Percentiles rank a stretch among this genome's conserved stretches.
phyloP scores from a whole-genome alignment of 2,113 vertebrate genomes.

The Physeter macrocephalus region DNA sequence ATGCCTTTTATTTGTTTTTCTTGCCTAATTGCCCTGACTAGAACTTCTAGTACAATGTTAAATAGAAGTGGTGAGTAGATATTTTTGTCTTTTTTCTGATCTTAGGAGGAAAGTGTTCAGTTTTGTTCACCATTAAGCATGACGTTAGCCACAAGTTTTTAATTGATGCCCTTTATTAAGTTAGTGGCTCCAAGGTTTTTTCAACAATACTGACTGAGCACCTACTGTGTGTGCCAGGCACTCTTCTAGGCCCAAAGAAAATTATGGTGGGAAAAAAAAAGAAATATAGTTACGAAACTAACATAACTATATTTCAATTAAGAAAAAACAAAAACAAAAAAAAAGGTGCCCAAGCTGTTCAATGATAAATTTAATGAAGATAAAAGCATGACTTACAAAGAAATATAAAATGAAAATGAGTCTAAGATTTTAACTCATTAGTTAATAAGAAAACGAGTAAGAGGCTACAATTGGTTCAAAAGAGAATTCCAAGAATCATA shows the following conservation, averaged over 20 bases:
- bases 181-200: not conserved
- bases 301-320: no score
- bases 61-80: not conserved
- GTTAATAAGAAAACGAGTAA: no score
- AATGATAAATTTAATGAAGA: no score
- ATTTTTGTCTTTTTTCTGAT: not conserved
- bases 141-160: not conserved
- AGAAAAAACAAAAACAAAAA: no score
- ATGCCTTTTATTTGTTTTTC: not conserved
- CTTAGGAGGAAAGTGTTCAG: not conserved
- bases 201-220: not conserved
- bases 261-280: not conserved
- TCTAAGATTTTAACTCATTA: no score
- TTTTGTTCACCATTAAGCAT: not conserved
- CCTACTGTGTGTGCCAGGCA: not conserved
- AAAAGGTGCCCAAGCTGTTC: no score
- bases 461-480: no score
- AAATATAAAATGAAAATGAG: no score
- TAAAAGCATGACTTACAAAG: no score
- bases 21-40: not conserved
- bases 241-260: not conserved
- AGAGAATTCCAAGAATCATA: no score
- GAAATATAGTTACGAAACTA: no score
- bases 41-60: not conserved
- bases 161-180: not conserved